Evolutionary conservation across 2,888 invertebrate genomes (phyloP), one percentile per base, ranked within the genome.

Genomic region (Nymphalis c-album): DNA sequence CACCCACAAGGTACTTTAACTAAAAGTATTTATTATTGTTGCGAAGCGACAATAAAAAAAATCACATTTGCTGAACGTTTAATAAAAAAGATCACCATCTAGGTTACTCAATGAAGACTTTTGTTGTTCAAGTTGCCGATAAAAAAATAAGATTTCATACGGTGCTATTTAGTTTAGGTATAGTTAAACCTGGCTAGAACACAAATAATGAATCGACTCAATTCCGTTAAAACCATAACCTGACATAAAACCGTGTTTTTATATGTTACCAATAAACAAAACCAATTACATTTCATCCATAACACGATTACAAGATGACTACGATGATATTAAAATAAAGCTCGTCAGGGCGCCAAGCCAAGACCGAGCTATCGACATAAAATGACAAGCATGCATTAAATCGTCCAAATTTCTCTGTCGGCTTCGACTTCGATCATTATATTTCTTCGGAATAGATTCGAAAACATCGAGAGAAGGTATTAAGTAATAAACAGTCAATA

Each of bases 401-500:
- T 69, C 66, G 64, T 53, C 53, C 48, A 55, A 50, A 57, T 60
- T 62, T 57, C 61, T 69, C 63, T 69, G 71, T 69, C 71, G 71
- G 71, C 71, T 48, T 55, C 46, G 59, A 47, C 53, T 46, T 31
- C 59, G 63, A 55, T 60, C 61, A 65, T 69, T 71, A 71, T 57
- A 60, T 58, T 64, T 53, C 50, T 31, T n/a, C 51, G 55, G 46
- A 60, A 68, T 64, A 64, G 68, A 69, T 65, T 64, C 58, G 63
- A 64, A 64, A 64, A 71, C 63, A 62, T 67, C 67, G 60, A 60
- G 64, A 22, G 48, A 46, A 68, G 83, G 82, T 87, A 90, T 90
- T 90, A 90, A 90, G 89, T 81, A 85, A 90, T 90, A 90, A 91
- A 89, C 87, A 90, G 88, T 79, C 82, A 78, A 86, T 90, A 89